Evolutionary conservation across 2,888 invertebrate species (phyloP).

Genomic region (Epinotia nisella): DNA sequence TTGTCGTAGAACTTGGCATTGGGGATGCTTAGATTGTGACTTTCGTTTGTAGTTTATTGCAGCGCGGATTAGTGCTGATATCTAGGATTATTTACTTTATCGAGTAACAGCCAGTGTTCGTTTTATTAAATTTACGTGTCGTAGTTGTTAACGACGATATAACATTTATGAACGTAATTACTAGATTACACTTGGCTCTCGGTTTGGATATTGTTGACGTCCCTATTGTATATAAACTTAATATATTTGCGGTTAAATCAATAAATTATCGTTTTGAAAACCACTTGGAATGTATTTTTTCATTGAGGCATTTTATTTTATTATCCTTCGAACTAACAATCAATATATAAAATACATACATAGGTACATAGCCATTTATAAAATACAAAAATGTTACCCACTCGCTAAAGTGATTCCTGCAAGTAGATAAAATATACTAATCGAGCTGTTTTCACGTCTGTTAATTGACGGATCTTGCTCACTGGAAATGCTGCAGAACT

Average conservation of each 20-base stretch:
- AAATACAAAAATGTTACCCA: no score
- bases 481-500: no score
- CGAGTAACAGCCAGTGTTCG: constrained; percentile 54
- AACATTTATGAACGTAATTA: constrained; percentile 58
- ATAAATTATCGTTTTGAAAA: constrained; percentile 83
- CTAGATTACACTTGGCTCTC: constrained; percentile 65
- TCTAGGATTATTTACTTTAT: constrained; percentile 52
- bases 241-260: constrained; percentile 84
- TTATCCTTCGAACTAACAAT: background rate
- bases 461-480: no score
- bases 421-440: no score
- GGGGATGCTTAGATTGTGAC: constrained; percentile 63
- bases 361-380: no score
- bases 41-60: constrained; percentile 54
- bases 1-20: constrained; percentile 69
- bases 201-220: constrained; percentile 82
- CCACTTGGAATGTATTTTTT: constrained; percentile 47
- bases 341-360: no score
- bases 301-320: constrained; percentile 17
- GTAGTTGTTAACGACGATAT: constrained; percentile 50
- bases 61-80: constrained; percentile 52
- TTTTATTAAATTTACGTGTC: constrained; percentile 50
- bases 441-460: no score
- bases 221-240: constrained; percentile 83
- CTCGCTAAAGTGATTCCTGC: no score